Evolutionary conservation across 2,797 vertebrate species (phyloP), one percentile per base, ranked within the genome.

Genomic region (Alosa sapidissima): DNA sequence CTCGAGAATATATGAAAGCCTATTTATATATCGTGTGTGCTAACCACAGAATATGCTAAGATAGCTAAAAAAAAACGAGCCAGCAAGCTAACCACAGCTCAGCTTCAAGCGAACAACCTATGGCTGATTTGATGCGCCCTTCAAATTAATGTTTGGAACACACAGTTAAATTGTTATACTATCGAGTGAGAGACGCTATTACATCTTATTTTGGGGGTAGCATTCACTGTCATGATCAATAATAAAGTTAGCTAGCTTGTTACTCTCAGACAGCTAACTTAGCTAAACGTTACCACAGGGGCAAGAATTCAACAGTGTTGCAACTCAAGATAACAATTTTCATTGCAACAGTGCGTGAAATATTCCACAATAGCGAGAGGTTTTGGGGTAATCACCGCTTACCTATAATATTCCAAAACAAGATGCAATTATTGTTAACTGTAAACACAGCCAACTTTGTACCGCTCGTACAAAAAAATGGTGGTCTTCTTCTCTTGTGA

Each of bases 131-230:
- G 24, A 21, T 68, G 24, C 47, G 5, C 48, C n/a, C n/a, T 24
- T 48, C 41, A 28, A 24, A 16, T 83, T 89, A 14, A 33, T 51
- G 24, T 13, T 68, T 47, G n/a, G 60, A 60, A 65, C 45, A 9
- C 7, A 8, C 36, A 33, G 11, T 13, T 72, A 72, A 10, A 14
- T 14, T 72, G 65, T 1, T 11, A 33, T 36, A 5, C 3, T 2
- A 36, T 11, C 10, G 13, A 3, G 9, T 3, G 1, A 68, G 28
- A 68, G 24, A 33, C 13, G 28, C 24, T 9, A 33, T 68, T 68
- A 7, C 62, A 36, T 3, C 9, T 68, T 24, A 14, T 36, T 68
- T 65, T 33, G 1, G 7, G 33, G 16, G 28, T 14, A 33, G 33
- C 11, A 75, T 41, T 75, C 16, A 45, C 33, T 5, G 2, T 45